Evolutionary conservation across 2,113 vertebrate species (phyloP).

Genomic region (Hippocampus abdominalis): DNA sequence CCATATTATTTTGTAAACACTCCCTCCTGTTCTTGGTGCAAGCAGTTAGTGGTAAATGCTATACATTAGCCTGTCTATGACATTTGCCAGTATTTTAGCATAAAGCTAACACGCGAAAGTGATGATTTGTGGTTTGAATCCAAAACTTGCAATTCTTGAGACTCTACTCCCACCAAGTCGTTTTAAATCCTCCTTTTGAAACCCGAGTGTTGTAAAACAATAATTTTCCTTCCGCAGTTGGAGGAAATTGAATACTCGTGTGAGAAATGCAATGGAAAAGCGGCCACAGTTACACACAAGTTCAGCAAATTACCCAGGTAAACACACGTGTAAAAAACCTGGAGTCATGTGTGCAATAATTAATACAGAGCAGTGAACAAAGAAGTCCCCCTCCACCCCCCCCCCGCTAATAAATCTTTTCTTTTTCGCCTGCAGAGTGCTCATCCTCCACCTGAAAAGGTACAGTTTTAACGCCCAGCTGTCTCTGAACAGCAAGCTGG

Average conservation of each 20-base stretch:
- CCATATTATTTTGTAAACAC: too few species aligned
- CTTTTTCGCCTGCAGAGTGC: conserved; percentile 72
- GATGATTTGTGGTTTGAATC: background rate
- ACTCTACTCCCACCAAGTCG: too few species aligned
- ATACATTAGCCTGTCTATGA: too few species aligned
- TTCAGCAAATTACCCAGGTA: conserved; percentile 96
- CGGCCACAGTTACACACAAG: conserved; percentile 90
- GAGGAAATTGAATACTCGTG: conserved; percentile 97
- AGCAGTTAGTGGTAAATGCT: too few species aligned
- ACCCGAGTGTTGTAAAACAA: background rate
- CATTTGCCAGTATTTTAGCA: too few species aligned
- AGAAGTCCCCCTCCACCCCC: background rate
- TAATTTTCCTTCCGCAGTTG: conserved; percentile 68
- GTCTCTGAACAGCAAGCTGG: conserved; percentile 93
- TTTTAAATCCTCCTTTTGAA: background rate
- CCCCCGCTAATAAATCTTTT: background rate
- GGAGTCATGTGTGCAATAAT: background rate
- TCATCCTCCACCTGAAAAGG: conserved; percentile 96
- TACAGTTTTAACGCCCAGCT: conserved; percentile 96
- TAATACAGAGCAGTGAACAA: background rate
- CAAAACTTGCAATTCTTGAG: background rate
- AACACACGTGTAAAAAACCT: too few species aligned
- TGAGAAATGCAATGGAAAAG: conserved; percentile 93
- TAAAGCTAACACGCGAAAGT: too few species aligned
- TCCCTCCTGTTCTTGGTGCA: too few species aligned